These are phyloP conservation scores for Eristalis pertinax DNA, from an alignment of 2,888 invertebrate species.

Conservation along the genomic window DNA sequence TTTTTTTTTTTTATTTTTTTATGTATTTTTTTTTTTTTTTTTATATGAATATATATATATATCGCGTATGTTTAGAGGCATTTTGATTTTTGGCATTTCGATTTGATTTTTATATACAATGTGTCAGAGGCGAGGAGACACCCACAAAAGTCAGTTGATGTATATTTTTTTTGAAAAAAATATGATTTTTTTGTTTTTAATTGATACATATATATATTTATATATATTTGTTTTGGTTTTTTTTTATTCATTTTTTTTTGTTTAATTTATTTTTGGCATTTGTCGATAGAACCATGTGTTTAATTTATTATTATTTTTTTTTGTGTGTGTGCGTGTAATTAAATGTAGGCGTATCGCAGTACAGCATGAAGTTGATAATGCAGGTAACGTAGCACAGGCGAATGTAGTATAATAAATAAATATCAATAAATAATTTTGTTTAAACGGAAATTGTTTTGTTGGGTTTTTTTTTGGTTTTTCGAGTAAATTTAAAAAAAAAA, in stretches of 20 bases:
- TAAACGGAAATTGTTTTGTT: not conserved
- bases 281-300: constrained; percentile 63
- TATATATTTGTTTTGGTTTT: constrained; percentile 42
- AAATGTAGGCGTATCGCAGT: constrained; percentile 66
- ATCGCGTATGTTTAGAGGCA: constrained; percentile 21
- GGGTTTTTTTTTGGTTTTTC: not conserved
- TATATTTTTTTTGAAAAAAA: constrained; percentile 2
- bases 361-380: constrained; percentile 71
- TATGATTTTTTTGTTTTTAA: not conserved
- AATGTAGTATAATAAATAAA: constrained; percentile 59
- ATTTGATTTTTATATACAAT: constrained; percentile 53
- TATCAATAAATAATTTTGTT: constrained; percentile 36
- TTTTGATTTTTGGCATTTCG: constrained; percentile 9
- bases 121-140: constrained; percentile 16
- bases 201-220: constrained; percentile 14
- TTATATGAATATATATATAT: constrained; percentile 19
- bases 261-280: constrained; percentile 63
- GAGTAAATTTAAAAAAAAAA: no score
- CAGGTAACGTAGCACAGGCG: constrained; percentile 69
- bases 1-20: constrained; percentile 61
- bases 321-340: constrained; percentile 50
- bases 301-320: not conserved
- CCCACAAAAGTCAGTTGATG: constrained; percentile 7
- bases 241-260: constrained; percentile 54
- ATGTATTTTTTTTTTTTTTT: constrained; percentile 47